Percentiles rank a stretch among this genome's conserved stretches.
phyloP scores from a whole-genome alignment of 2,113 vertebrate species.

The Pygoscelis adeliae region DNA sequence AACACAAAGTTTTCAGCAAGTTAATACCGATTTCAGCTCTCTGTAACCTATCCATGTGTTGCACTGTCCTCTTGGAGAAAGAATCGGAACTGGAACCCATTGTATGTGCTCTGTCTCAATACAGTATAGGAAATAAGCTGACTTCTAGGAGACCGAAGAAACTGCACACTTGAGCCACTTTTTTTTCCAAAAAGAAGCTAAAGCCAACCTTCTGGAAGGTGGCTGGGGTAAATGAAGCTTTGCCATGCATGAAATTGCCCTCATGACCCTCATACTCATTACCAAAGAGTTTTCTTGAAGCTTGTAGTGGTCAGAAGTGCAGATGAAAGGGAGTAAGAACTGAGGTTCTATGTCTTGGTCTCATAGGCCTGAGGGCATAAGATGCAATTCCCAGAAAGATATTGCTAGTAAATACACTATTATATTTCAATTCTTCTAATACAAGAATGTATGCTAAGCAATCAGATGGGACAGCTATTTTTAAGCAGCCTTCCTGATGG shows the following conservation, averaged over 20 bases:
- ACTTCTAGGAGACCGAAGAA: neutral
- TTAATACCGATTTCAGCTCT: neutral
- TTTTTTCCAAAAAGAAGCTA: neutral
- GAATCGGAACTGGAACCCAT: neutral
- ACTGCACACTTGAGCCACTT: neutral
- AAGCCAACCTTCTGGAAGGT: neutral
- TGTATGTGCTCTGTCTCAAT: neutral
- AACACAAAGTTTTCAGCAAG: neutral
- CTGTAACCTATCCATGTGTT: neutral
- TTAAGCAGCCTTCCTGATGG: neutral
- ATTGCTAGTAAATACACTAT: neutral
- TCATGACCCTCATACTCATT: neutral
- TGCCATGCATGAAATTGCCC: neutral
- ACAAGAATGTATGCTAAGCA: neutral
- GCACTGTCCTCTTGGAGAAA: neutral
- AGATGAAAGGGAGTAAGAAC: neutral
- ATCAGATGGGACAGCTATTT: neutral
- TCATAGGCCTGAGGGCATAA: neutral
- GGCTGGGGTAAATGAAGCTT: neutral
- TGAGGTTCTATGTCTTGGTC: neutral
- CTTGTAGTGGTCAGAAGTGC: neutral
- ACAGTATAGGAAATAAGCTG: neutral
- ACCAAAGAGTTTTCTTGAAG: neutral
- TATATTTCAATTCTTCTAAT: neutral
- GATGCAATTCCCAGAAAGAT: neutral